Conservation (phyloP, 2,888 invertebrate species). For the Timema podura region DNA sequence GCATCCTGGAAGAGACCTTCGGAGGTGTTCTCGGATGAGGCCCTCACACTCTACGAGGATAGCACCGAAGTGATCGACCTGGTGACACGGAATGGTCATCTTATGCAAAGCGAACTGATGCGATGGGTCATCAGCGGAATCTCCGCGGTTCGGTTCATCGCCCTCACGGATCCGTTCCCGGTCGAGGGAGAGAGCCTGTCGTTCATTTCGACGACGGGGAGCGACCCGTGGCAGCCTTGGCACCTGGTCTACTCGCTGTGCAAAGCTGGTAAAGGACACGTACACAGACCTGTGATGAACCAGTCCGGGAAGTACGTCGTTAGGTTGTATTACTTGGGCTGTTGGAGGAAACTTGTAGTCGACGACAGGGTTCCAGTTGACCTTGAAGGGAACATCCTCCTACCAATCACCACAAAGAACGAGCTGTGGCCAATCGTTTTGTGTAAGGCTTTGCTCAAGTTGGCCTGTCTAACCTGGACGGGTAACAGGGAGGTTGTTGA, state of each 20-base stretch:
- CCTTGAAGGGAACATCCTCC: slow-evolving; percentile 39
- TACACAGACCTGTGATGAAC: slow-evolving; percentile 18
- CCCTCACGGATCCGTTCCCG: not conserved
- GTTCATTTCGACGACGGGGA: slow-evolving; percentile 19
- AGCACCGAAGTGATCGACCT: not conserved
- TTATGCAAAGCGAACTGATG: not conserved
- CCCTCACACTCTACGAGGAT: too few relatives aligned
- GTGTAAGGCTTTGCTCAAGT: slow-evolving; percentile 44
- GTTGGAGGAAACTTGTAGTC: slow-evolving; percentile 48
- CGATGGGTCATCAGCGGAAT: not conserved
- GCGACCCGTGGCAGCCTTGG: slow-evolving; percentile 26
- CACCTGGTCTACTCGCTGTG: slow-evolving; percentile 25
- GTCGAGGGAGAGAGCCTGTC: slow-evolving; percentile 7
- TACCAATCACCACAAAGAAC: slow-evolving; percentile 39
- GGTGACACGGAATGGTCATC: not conserved
- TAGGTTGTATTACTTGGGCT: slow-evolving; percentile 48
- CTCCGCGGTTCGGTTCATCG: not conserved
- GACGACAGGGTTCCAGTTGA: slow-evolving; percentile 49
- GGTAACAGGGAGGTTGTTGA: slow-evolving; percentile 42
- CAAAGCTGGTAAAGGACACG: slow-evolving; percentile 23
- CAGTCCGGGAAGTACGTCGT: slow-evolving; percentile 47
- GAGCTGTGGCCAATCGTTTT: slow-evolving; percentile 51
- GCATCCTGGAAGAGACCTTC: too few relatives aligned
- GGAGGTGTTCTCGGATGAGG: too few relatives aligned
- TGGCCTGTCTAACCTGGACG: slow-evolving; percentile 45